A percentile compares a stretch with the other conserved stretches of the same genome.
Conservation (phyloP, 2,888 invertebrate species). For the Achlya flavicornis region DNA sequence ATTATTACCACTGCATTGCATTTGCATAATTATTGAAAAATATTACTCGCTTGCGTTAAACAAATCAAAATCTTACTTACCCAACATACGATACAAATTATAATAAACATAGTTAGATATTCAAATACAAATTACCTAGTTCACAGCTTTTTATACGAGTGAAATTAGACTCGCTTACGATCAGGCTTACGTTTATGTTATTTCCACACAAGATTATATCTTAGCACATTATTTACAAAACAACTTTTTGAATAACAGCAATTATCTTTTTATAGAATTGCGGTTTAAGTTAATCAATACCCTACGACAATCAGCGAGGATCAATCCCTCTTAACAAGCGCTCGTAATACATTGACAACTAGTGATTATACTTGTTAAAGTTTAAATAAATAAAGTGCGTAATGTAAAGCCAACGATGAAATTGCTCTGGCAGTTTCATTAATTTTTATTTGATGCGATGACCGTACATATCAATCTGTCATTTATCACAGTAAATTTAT, state of each 20-base stretch:
- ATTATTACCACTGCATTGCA: not conserved
- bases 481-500: not conserved
- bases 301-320: slow-evolving; percentile 28
- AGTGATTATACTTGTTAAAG: slow-evolving; percentile 33
- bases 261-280: not conserved
- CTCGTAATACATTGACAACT: slow-evolving; percentile 37
- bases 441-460: not conserved
- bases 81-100: not conserved
- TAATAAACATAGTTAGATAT: not conserved
- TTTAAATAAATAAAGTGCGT: slow-evolving; percentile 29
- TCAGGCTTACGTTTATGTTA: slow-evolving; percentile 5
- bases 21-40: not conserved
- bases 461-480: not conserved
- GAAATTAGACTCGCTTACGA: not conserved
- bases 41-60: not conserved
- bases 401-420: slow-evolving; percentile 3
- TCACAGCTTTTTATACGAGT: slow-evolving; percentile 7
- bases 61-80: not conserved
- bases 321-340: slow-evolving; percentile 37
- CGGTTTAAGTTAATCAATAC: slow-evolving; percentile 7
- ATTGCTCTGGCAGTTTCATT: not conserved
- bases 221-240: not conserved
- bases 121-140: slow-evolving; percentile 1
- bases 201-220: not conserved
- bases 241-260: not conserved